These are phyloP conservation scores for Xiphorhynchus elegans DNA, from an alignment of 2,113 vertebrate genomes.

Conservation along the genomic window DNA sequence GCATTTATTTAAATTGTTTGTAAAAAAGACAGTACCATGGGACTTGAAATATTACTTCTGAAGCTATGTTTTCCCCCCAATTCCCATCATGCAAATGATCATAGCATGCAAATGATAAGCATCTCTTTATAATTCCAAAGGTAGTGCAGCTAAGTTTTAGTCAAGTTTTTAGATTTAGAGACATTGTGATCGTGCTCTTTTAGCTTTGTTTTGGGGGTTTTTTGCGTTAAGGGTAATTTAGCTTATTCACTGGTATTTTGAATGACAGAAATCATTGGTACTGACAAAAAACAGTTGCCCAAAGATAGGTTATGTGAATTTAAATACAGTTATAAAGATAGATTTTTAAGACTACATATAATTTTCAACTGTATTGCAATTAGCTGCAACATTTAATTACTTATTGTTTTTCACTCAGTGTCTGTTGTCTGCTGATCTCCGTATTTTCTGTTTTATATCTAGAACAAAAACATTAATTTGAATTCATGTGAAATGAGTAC, in stretches of 20 bases:
- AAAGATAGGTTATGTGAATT: neutral
- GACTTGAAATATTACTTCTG: neutral
- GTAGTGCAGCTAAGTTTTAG: neutral
- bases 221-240: neutral
- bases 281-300: neutral
- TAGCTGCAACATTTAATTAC: constrained; percentile 43
- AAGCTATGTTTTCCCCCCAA: rapidly evolving
- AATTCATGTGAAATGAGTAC: neutral
- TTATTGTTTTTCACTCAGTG: constrained; percentile 57
- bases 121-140: neutral
- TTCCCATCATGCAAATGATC: neutral
- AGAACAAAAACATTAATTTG: constrained; percentile 36
- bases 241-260: neutral
- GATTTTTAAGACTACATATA: constrained; percentile 14
- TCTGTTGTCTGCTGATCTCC: constrained; percentile 19
- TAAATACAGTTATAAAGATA: neutral
- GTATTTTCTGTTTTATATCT: constrained; percentile 34
- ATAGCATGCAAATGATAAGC: neutral
- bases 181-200: neutral
- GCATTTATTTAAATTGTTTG: neutral
- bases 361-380: neutral
- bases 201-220: neutral
- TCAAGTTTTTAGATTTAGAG: neutral
- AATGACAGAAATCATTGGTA: neutral
- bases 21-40: neutral